Evolutionary conservation across 1,140 invertebrate species (phyloP).

Genomic region (Zaprionus ghesquierei): DNA sequence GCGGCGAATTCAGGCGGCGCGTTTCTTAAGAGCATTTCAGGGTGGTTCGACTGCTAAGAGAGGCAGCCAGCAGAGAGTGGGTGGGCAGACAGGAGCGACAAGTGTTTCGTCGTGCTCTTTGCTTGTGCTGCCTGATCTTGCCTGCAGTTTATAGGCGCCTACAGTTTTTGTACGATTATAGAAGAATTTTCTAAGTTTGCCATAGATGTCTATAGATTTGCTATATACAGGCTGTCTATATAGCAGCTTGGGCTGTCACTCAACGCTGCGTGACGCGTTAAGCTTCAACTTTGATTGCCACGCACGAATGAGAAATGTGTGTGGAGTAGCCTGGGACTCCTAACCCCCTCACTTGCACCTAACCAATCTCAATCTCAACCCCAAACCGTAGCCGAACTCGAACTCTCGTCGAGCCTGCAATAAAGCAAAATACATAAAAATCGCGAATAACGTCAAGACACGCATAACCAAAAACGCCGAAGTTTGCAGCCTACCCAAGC

Average conservation of each 20-base stretch:
- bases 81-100: neutral
- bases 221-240: neutral
- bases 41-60: slow-evolving; percentile 5
- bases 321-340: no score
- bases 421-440: slow-evolving; percentile 51
- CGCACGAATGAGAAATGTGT: neutral
- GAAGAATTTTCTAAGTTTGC: neutral
- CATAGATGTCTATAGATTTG: neutral
- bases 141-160: neutral
- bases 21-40: slow-evolving; percentile 9
- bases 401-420: slow-evolving; percentile 3
- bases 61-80: neutral
- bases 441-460: slow-evolving; percentile 49
- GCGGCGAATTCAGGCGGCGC: slow-evolving; percentile 51
- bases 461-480: slow-evolving; percentile 25
- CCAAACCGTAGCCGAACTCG: neutral
- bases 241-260: neutral
- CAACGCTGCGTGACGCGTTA: neutral
- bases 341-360: neutral
- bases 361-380: neutral
- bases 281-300: slow-evolving; percentile 13
- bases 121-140: neutral
- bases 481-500: slow-evolving; percentile 23
- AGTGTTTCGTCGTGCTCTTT: neutral
- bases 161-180: no score